phyloP scores from a whole-genome alignment of 2,888 invertebrate genomes.

The Lycaena phlaeas region DNA sequence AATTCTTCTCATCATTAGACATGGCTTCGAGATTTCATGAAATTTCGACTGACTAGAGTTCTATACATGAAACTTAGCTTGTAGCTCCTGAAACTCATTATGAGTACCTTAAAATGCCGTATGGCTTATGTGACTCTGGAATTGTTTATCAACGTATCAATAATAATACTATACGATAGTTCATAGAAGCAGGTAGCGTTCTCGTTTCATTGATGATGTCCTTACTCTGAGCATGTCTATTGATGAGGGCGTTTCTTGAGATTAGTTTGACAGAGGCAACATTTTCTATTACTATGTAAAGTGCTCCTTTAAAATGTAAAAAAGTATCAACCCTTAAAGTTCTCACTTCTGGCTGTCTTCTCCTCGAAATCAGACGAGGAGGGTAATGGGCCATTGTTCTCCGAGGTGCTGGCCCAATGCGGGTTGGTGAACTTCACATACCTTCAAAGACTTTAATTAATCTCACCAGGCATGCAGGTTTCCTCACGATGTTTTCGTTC shows the following conservation, averaged over 20 bases:
- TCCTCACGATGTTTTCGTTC: no score
- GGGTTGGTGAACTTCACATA: no score
- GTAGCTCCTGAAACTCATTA: constrained; percentile 16
- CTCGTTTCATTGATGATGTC: neutral
- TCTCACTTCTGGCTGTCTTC: no score
- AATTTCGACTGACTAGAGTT: constrained; percentile 8
- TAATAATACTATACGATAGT: neutral
- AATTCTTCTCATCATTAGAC: constrained; percentile 15
- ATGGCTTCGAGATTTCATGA: constrained; percentile 15
- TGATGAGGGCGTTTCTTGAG: constrained; percentile 1
- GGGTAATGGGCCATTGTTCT: no score
- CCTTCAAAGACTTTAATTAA: no score
- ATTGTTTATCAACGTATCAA: constrained; percentile 3
- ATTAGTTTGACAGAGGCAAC: constrained; percentile 14
- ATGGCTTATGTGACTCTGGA: constrained; percentile 12
- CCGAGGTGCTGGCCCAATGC: no score
- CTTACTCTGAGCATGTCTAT: constrained; percentile 4
- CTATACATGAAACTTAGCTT: constrained; percentile 11
- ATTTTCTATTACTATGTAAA: constrained; percentile 17
- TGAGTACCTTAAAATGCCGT: constrained; percentile 16
- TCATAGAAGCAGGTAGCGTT: neutral
- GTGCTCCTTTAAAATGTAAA: constrained; percentile 11
- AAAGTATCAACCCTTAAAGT: no score
- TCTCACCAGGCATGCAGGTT: no score
- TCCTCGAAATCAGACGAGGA: no score